Conservation (phyloP, 2,888 invertebrate species). For the Tenthredo distinguenda region DNA sequence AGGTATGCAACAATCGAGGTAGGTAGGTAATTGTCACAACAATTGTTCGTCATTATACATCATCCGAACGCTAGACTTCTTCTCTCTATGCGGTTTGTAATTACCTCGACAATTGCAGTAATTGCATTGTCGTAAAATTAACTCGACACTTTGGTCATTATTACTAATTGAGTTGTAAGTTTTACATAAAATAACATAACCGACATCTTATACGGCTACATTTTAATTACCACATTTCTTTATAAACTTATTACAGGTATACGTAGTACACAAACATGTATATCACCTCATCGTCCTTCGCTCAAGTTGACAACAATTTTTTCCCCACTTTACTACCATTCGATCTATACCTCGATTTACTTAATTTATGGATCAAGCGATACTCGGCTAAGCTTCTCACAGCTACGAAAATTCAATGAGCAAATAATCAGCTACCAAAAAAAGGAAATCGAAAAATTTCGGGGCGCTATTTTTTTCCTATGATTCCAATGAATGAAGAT, state of each 20-base stretch:
- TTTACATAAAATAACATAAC: conserved; percentile 33
- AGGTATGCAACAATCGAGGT: conserved; percentile 6
- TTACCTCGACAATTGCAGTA: conserved; percentile 37
- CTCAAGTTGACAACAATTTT: not conserved
- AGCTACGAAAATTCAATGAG: no score
- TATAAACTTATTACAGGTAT: no score
- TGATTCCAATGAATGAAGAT: not conserved
- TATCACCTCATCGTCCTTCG: not conserved
- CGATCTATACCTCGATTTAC: not conserved
- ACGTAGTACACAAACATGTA: not conserved
- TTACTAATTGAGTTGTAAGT: conserved; percentile 40
- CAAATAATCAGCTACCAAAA: not conserved
- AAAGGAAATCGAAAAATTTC: not conserved
- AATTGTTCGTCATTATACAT: conserved; percentile 33
- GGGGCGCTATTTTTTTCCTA: not conserved
- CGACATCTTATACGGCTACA: not conserved
- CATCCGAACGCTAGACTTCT: not conserved
- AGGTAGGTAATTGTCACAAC: conserved; percentile 31
- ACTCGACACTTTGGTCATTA: conserved; percentile 40
- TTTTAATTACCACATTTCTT: not conserved
- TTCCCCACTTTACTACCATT: not conserved
- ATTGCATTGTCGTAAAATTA: conserved; percentile 49
- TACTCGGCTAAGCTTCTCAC: not conserved
- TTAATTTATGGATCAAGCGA: not conserved
- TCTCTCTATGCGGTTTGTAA: conserved; percentile 25